Evolutionary conservation across 2,797 vertebrate genomes (phyloP).

Genomic region (Balearica regulorum): DNA sequence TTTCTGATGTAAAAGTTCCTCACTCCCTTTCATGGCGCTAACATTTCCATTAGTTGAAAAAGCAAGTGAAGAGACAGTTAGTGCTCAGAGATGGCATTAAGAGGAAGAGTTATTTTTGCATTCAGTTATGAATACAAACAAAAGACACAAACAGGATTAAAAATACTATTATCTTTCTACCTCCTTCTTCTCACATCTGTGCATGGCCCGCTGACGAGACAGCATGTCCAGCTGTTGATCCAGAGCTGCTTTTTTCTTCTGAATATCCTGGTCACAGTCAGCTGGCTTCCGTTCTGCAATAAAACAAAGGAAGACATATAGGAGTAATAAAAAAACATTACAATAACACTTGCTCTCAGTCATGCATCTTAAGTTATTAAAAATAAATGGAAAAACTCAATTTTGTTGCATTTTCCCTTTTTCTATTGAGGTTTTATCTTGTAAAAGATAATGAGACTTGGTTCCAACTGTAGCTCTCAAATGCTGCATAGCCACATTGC

Average conservation of each 20-base stretch:
- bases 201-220: constrained; percentile 75
- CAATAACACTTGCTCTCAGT: neutral
- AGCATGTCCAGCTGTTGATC: constrained; percentile 76
- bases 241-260: constrained; percentile 72
- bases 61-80: neutral
- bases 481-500: fast-evolving
- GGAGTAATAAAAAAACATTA: neutral
- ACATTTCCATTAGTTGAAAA: neutral
- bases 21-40: neutral
- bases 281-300: constrained; percentile 71
- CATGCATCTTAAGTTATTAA: neutral
- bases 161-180: constrained; percentile 16
- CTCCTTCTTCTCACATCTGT: constrained; percentile 60
- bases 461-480: neutral
- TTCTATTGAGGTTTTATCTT: neutral
- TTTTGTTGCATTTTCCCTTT: neutral
- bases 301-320: neutral
- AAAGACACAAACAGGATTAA: neutral
- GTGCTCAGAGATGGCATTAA: neutral
- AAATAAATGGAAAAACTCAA: neutral
- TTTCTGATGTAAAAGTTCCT: neutral
- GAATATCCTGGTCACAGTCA: constrained; percentile 65
- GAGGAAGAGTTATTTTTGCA: neutral
- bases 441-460: neutral
- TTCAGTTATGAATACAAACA: neutral